These are phyloP conservation scores for Limnephilus auricula DNA, from an alignment of 2,888 invertebrate species.

Conservation along the genomic window DNA sequence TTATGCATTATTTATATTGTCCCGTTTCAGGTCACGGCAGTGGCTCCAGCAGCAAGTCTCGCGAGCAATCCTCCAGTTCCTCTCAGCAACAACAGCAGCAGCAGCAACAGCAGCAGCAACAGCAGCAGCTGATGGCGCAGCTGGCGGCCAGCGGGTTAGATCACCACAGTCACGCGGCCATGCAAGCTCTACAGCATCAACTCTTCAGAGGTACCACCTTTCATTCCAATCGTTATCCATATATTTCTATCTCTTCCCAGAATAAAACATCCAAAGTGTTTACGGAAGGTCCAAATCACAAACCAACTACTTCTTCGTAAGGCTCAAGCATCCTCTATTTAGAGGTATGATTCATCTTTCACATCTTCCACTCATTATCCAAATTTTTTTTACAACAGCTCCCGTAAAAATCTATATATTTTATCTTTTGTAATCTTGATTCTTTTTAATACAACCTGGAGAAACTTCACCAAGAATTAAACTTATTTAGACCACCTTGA, in stretches of 20 bases:
- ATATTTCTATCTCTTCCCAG: neutral
- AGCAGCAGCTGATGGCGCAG: conserved; percentile 75
- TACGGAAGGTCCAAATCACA: too few relatives aligned
- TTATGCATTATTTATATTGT: neutral
- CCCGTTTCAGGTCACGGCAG: conserved; percentile 54
- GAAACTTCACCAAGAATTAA: too few relatives aligned
- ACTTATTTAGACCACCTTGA: too few relatives aligned
- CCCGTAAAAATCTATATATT: too few relatives aligned
- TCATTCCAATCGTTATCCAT: neutral
- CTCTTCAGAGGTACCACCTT: conserved; percentile 83
- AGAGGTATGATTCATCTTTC: too few relatives aligned
- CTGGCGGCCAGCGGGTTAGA: conserved; percentile 75
- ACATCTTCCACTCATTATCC: too few relatives aligned
- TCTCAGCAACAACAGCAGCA: conserved; percentile 68
- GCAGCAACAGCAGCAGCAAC: conserved; percentile 72
- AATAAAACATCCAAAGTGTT: neutral
- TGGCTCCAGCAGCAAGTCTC: conserved; percentile 56
- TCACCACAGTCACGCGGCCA: conserved; percentile 82
- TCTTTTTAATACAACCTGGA: too few relatives aligned
- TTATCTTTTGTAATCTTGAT: too few relatives aligned
- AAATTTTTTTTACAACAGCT: too few relatives aligned
- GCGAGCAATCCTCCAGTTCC: conserved; percentile 55
- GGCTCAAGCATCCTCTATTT: too few relatives aligned
- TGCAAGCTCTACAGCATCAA: conserved; percentile 92
- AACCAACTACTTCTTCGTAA: too few relatives aligned